Evolutionary conservation across 2,888 invertebrate species (phyloP), one percentile per base, ranked within the genome.

Genomic region (Amphipoea oculea): DNA sequence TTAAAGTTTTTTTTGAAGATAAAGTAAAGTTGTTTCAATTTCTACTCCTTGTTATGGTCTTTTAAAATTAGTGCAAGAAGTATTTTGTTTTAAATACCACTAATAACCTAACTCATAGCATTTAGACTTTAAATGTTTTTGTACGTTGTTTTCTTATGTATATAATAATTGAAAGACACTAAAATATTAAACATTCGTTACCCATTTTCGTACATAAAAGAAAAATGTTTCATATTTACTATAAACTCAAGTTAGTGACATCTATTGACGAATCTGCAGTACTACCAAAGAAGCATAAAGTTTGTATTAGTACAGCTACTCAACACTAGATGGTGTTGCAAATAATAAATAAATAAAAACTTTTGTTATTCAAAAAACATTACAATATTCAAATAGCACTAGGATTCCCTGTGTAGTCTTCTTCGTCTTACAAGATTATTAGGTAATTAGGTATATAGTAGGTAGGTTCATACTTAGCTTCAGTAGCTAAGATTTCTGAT

Each of bases 271-370:
- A 9, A 57, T 0, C 29, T 54, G 12, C 0, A 36, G 17, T 1
- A 73, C 4, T 45, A 36, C 0, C 3, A 17, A 1, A 6, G 0
- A 5, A 40, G 0, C 4, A 0, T 11, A 0, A 76, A 4, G 7
- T 4, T 60, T 48, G 14, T 20, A 9, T 11, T 42, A 4, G n/a
- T 36, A 3, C 0, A 0, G 9, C 75, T 82, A 82, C 29, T 77
- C 48, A 51, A 42, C 45, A 69, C 73, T 73, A 86, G 86, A 72
- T 88, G 84, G 77, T 89, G 75, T 0, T 51, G 23, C 29, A 1
- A 5, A 0, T 0, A 63, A 11, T 29, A 57, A 23, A 20, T 57
- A 23, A 54, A 7, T 57, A 3, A 57, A 57, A 57, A 3, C 57
- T 1, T 23, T 1, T 23, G 3, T 9, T 57, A 2, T 23, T 57